These are phyloP conservation scores for Thunnus albacares DNA, from an alignment of 2,797 vertebrate species.

Conservation along the genomic window DNA sequence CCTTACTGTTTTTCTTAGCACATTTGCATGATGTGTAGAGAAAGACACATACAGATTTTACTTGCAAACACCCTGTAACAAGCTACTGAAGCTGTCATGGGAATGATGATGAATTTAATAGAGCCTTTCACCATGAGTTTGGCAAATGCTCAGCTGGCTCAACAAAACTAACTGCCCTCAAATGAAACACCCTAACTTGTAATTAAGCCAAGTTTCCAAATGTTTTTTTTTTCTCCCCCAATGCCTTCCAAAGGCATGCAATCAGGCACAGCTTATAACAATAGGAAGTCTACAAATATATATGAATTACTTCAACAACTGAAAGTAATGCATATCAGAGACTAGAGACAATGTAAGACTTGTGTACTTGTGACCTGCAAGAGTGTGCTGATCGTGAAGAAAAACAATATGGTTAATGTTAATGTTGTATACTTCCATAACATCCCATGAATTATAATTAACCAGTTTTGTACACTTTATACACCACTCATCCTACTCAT, in stretches of 20 bases:
- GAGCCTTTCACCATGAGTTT: slow-evolving; percentile 55
- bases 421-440: slow-evolving; percentile 1
- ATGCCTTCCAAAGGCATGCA: slow-evolving; percentile 36
- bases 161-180: slow-evolving; percentile 62
- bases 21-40: slow-evolving; percentile 12
- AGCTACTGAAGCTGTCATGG: slow-evolving; percentile 56
- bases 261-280: slow-evolving; percentile 25
- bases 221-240: slow-evolving; percentile 32
- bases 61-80: slow-evolving; percentile 41
- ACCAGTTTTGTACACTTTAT: neutral
- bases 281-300: slow-evolving; percentile 26
- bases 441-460: slow-evolving; percentile 16
- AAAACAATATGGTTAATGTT: slow-evolving; percentile 5
- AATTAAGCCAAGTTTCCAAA: slow-evolving; percentile 69
- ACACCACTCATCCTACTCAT: neutral
- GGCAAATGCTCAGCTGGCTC: slow-evolving; percentile 61
- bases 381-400: neutral
- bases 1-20: slow-evolving; percentile 34
- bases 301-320: slow-evolving; percentile 41
- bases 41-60: slow-evolving; percentile 30
- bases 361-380: neutral
- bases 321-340: slow-evolving; percentile 8
- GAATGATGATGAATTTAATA: slow-evolving; percentile 68
- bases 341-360: neutral
- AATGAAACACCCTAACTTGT: slow-evolving; percentile 66